Conservation (phyloP, 2,113 vertebrate genomes). For the Oryzias melastigma region DNA sequence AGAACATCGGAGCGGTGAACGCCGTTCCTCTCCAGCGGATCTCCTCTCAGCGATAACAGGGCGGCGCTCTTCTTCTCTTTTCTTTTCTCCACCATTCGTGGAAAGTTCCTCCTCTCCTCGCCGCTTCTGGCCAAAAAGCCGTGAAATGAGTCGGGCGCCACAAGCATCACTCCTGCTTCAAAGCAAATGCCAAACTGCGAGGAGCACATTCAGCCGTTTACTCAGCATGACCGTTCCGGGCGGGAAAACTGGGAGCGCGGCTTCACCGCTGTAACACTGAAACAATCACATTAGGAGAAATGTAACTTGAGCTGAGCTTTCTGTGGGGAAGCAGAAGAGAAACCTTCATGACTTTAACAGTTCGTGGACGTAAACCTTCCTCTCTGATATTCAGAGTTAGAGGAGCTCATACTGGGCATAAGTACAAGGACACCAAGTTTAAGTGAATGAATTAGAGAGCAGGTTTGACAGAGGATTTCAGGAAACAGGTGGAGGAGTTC, state of each 20-base stretch:
- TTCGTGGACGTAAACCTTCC: no score
- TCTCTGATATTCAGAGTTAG: no score
- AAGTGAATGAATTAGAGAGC: no score
- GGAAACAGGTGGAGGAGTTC: no score
- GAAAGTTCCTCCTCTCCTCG: slow-evolving; percentile 15
- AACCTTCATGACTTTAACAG: no score
- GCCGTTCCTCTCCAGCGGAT: not conserved
- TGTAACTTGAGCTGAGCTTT: not conserved
- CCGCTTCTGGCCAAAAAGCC: slow-evolving; percentile 40
- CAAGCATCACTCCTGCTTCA: slow-evolving; percentile 37
- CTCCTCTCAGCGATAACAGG: not conserved
- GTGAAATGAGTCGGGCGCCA: slow-evolving; percentile 50
- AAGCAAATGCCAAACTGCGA: slow-evolving; percentile 18
- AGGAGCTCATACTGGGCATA: no score
- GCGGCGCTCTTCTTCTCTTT: not conserved
- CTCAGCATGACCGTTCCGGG: slow-evolving; percentile 10
- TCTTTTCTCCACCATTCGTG: not conserved
- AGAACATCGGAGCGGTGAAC: no score
- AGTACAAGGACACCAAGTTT: no score
- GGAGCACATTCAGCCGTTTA: slow-evolving; percentile 10
- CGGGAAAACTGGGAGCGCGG: not conserved
- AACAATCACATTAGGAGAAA: not conserved
- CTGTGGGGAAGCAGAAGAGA: not conserved
- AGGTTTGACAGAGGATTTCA: no score
- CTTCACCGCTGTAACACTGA: not conserved